Conservation (phyloP, 2,797 vertebrate genomes). For the Otolemur crassicaudatus region DNA sequence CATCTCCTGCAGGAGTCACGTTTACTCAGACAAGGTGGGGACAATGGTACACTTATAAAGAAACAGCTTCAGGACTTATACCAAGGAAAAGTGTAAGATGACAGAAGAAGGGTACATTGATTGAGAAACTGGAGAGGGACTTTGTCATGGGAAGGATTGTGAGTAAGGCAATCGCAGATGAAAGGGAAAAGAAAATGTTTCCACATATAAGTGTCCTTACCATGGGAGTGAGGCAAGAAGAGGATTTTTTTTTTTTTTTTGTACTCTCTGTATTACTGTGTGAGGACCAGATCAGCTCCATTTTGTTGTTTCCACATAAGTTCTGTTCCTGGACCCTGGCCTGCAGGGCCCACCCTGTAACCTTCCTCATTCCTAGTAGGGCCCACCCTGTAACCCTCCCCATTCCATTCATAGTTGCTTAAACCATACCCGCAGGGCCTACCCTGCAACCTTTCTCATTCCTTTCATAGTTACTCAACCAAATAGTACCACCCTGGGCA, state of each 20-base stretch:
- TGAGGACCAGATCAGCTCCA: too few species aligned
- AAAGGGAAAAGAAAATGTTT: not conserved
- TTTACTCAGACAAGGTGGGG: constrained; percentile 12
- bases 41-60: not conserved
- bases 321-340: too few species aligned
- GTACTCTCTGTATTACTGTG: not conserved
- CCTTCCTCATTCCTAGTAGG: too few species aligned
- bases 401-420: too few species aligned
- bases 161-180: not conserved
- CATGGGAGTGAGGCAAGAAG: not conserved
- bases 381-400: too few species aligned
- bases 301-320: too few species aligned
- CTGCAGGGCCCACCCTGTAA: too few species aligned
- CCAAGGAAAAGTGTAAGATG: not conserved
- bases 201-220: not conserved
- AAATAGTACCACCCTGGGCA: too few species aligned
- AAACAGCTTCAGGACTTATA: not conserved
- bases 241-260: not conserved
- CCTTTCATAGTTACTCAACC: too few species aligned
- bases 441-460: too few species aligned
- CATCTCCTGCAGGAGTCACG: not conserved
- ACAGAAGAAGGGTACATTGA: not conserved
- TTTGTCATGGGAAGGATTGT: not conserved
- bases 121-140: not conserved
- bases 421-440: too few species aligned